Evolutionary conservation across 2,797 vertebrate species (phyloP).

Genomic region (Muscicapa comitata): DNA sequence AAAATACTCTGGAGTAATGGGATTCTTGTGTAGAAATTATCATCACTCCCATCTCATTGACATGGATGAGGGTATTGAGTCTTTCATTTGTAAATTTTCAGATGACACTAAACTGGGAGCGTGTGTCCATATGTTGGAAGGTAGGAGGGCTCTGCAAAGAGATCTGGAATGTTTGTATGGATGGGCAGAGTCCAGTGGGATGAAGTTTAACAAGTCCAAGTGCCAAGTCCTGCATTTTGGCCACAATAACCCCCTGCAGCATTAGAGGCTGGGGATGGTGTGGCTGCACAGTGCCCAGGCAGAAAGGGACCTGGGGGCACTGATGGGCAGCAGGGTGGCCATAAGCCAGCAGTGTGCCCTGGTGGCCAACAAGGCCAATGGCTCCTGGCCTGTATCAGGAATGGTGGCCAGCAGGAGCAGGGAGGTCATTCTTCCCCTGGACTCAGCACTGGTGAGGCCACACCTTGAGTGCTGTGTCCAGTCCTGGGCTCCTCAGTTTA

Average conservation of each 20-base stretch:
- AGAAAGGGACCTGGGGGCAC: not conserved
- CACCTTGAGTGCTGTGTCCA: not conserved
- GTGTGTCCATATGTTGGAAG: not conserved
- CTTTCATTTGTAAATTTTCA: not conserved
- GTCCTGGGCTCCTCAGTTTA: not conserved
- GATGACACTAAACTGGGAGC: not conserved
- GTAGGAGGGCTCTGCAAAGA: not conserved
- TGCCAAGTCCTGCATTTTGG: not conserved
- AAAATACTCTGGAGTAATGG: not conserved
- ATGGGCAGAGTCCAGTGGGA: not conserved
- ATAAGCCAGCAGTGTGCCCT: not conserved
- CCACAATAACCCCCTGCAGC: not conserved
- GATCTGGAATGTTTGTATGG: not conserved
- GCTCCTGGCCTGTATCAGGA: not conserved
- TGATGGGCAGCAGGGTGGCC: not conserved
- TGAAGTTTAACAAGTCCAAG: not conserved
- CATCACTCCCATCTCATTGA: not conserved
- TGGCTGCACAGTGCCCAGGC: not conserved
- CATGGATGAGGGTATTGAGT: not conserved
- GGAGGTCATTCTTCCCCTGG: too few species aligned
- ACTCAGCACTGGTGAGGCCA: not conserved
- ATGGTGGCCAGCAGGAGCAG: not conserved
- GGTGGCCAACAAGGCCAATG: not conserved
- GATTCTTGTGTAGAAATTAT: not conserved
- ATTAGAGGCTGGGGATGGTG: not conserved